phyloP scores from a whole-genome alignment of 2,888 invertebrate species.

The Sminthurides aquaticus region DNA sequence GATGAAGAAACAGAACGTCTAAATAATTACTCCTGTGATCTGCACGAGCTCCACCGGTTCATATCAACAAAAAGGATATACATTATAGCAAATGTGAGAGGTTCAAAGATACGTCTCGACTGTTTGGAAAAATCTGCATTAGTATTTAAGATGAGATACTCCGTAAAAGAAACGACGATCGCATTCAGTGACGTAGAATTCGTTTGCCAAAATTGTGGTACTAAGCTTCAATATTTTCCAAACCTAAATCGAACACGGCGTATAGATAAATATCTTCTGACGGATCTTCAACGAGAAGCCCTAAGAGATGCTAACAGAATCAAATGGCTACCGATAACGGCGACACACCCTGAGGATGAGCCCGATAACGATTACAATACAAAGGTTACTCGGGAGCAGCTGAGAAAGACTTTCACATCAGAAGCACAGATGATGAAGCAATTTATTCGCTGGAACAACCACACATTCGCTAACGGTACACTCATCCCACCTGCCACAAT shows the following conservation, averaged over 20 bases:
- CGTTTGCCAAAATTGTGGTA: neutral
- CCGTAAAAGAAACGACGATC: too few species aligned
- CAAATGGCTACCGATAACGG: neutral
- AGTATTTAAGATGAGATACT: too few species aligned
- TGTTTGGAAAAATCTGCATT: neutral
- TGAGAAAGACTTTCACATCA: neutral
- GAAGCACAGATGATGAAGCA: neutral
- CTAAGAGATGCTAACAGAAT: neutral
- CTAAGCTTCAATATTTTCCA: neutral
- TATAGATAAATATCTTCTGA: neutral
- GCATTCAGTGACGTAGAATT: neutral
- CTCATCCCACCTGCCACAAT: neutral
- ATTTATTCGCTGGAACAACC: neutral
- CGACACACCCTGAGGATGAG: too few species aligned
- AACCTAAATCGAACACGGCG: neutral
- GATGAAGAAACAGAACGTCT: neutral
- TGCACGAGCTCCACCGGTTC: neutral
- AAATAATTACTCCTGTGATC: neutral
- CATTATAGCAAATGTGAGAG: neutral
- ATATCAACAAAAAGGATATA: neutral
- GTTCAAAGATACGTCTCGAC: neutral
- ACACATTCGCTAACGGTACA: neutral
- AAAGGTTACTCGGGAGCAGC: neutral
- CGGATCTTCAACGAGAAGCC: neutral
- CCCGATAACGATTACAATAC: neutral